A percentile compares a stretch with the other conserved stretches of the same genome.
These are phyloP conservation scores for Eidolon helvum DNA, from an alignment of 2,113 vertebrate species.

Conservation along the genomic window DNA sequence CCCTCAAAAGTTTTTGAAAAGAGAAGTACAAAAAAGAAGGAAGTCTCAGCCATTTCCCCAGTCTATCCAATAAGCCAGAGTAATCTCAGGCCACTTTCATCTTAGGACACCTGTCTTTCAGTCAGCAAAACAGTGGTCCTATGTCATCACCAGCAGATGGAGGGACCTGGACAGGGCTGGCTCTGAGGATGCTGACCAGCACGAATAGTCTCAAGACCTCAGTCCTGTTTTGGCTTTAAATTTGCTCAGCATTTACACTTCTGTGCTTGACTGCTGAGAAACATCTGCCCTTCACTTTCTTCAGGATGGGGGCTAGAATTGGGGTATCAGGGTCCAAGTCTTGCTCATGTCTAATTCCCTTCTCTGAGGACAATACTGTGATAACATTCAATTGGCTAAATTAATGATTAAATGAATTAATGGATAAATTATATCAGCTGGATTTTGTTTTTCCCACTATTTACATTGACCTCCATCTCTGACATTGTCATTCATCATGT, in stretches of 20 bases:
- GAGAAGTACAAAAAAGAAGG: neutral
- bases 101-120: neutral
- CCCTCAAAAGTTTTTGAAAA: constrained; percentile 29
- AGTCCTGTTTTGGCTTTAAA: neutral
- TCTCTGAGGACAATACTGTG: neutral
- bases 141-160: neutral
- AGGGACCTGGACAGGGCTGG: neutral
- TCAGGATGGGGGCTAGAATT: neutral
- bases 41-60: neutral
- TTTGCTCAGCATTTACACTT: neutral
- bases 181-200: neutral
- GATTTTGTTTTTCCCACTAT: neutral
- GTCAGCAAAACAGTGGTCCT: neutral
- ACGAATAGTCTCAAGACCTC: accelerated
- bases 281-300: neutral
- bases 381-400: neutral
- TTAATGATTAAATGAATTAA: neutral
- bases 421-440: neutral
- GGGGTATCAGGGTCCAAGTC: neutral
- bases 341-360: neutral
- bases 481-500: neutral
- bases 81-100: neutral
- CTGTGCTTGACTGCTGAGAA: neutral
- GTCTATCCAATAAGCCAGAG: neutral
- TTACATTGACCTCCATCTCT: neutral